Evolutionary conservation across 2,797 vertebrate species (phyloP), one percentile per base, ranked within the genome.

Genomic region (Tamandua tetradactyla): DNA sequence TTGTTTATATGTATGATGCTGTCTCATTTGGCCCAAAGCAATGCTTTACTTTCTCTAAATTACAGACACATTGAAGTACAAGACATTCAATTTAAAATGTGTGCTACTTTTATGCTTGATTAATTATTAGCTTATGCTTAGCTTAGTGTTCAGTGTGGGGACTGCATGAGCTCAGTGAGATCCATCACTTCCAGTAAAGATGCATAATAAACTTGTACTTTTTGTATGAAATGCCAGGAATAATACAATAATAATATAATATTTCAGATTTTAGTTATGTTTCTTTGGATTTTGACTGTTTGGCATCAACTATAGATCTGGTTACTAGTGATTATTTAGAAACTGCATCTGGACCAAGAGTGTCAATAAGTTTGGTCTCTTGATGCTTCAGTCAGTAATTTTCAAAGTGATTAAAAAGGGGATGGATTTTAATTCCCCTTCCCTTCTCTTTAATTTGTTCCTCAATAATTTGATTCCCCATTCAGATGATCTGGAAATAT

Each of bases 311-410:
- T 30, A 32, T 32, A 62, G 40, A 42, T 42, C 71, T 25, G 69
- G 42, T 72, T 72, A 44, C 6, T 42, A 7, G 44, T 44, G 69
- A 25, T 44, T 44, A 72, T 72, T 42, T 72, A 72, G 40, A 76
- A 32, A 84, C 74, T 91, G 27, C 7, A 76, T 84, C 52, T 83
- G 32, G 82, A 17, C 44, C 30, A 92, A 92, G 14, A 66, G 17
- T 91, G 30, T 30, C 44, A 55, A 7, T 71, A 44, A 75, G 89
- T 91, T 85, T 72, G 1, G 8, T 78, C 18, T 83, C 7, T 74
- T 92, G 30, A 74, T 79, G 7, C 12, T 75, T 91, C 55, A 91
- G 44, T 71, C 23, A 75, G 57, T 75, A 40, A 71, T 87, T 96
- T 75, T 12, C 40, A 85, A 92, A 78, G 15, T 42, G 7, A 74